A percentile compares a stretch with the other conserved stretches of the same genome.
phyloP scores from a whole-genome alignment of 2,888 invertebrate genomes.

The Aromia moschata region DNA sequence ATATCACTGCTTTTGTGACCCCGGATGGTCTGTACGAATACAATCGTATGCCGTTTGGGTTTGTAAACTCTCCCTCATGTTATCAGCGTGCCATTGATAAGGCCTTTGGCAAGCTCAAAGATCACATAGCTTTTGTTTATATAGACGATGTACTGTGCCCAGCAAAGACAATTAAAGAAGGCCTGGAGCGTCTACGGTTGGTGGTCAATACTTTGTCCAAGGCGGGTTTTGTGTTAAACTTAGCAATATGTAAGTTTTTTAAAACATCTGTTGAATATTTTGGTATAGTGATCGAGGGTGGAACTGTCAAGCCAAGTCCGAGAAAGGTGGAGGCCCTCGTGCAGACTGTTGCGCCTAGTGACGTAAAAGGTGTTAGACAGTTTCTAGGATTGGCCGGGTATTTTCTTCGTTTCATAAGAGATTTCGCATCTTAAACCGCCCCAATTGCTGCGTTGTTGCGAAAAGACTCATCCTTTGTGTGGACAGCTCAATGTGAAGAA shows the following conservation, averaged over 20 bases:
- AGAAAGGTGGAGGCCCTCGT: slow-evolving; percentile 26
- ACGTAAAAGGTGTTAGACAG: slow-evolving; percentile 31
- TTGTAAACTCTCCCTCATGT: not conserved
- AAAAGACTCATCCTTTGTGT: slow-evolving; percentile 21
- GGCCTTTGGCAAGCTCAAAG: not conserved
- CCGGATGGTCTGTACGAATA: not conserved
- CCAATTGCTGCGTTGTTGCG: slow-evolving; percentile 27
- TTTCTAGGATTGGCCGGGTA: slow-evolving; percentile 32
- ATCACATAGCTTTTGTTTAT: not conserved
- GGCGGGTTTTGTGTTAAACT: slow-evolving; percentile 13
- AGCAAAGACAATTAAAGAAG: slow-evolving; percentile 22
- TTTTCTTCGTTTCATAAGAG: slow-evolving; percentile 27
- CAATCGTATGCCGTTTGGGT: not conserved
- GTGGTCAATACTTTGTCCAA: slow-evolving; percentile 4
- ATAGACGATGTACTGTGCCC: slow-evolving; percentile 5
- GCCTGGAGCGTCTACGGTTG: slow-evolving; percentile 1
- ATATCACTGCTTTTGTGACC: too few relatives aligned
- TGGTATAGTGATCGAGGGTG: slow-evolving; percentile 26
- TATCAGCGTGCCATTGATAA: not conserved
- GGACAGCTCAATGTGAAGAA: slow-evolving; percentile 25
- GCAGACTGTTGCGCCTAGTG: slow-evolving; percentile 20
- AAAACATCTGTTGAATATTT: slow-evolving; percentile 26
- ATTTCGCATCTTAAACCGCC: slow-evolving; percentile 26
- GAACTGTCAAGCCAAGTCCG: not conserved
- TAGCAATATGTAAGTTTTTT: slow-evolving; percentile 18